These are phyloP conservation scores for Druon quercuslanigerum DNA, from an alignment of 1,140 invertebrate species.

Conservation along the genomic window DNA sequence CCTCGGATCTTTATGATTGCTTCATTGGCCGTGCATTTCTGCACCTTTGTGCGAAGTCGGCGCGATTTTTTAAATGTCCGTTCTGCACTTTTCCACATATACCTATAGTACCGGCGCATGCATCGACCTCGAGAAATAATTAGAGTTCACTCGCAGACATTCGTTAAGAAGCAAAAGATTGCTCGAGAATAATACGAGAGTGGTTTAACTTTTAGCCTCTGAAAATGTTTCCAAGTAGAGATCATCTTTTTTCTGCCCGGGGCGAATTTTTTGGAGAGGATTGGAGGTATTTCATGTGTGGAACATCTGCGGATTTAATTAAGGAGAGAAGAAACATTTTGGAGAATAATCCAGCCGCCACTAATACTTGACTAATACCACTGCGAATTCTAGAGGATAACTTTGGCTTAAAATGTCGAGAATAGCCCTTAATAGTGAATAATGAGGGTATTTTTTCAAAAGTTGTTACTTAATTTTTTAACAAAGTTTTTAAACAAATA, in stretches of 20 bases:
- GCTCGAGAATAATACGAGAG: conserved; percentile 46
- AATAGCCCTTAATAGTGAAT: too few relatives aligned
- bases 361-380: too few relatives aligned
- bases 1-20: conserved; percentile 27
- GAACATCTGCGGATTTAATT: too few relatives aligned
- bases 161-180: conserved; percentile 51
- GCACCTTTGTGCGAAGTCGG: conserved; percentile 40
- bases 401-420: too few relatives aligned
- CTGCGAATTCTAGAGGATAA: too few relatives aligned
- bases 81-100: conserved; percentile 45
- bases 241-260: not conserved
- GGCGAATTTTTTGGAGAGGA: too few relatives aligned
- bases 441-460: too few relatives aligned
- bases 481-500: too few relatives aligned
- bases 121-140: conserved; percentile 53
- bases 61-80: conserved; percentile 44
- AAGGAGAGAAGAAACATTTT: too few relatives aligned
- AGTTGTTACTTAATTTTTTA: too few relatives aligned
- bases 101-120: conserved; percentile 42
- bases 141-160: conserved; percentile 56
- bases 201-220: conserved; percentile 44
- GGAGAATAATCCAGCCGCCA: too few relatives aligned
- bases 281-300: too few relatives aligned
- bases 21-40: conserved; percentile 29
- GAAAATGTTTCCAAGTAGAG: conserved; percentile 39